Conservation (phyloP, 1,140 invertebrate species). For the Formica selysi region DNA sequence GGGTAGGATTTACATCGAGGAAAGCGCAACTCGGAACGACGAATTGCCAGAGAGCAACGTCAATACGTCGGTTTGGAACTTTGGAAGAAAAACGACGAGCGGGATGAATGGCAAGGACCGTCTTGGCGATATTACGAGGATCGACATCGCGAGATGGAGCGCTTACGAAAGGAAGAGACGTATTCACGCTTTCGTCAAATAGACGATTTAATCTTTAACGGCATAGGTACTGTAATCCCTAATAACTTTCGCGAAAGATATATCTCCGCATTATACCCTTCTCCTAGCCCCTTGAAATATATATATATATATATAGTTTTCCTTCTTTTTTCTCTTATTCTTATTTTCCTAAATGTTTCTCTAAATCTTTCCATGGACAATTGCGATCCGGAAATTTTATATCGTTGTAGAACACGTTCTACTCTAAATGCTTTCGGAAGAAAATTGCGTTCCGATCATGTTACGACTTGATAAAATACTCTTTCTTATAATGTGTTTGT, state of each 20-base stretch:
- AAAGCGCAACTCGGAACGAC: conserved; percentile 60
- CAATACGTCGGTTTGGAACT: conserved; percentile 62
- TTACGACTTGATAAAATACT: conserved; percentile 27
- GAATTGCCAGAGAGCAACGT: conserved; percentile 46
- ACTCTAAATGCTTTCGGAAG: conserved; percentile 33
- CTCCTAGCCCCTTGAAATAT: too few species aligned
- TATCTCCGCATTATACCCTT: not conserved
- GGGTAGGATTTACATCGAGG: conserved; percentile 33
- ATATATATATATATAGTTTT: not conserved
- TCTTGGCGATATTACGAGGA: conserved; percentile 38
- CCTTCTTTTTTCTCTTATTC: not conserved
- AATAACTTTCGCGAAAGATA: conserved; percentile 27
- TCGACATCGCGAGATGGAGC: conserved; percentile 16
- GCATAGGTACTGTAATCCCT: not conserved
- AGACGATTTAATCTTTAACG: conserved; percentile 40
- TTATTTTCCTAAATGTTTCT: conserved; percentile 23
- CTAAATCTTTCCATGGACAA: not conserved
- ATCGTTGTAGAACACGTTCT: conserved; percentile 14
- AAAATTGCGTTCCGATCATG: conserved; percentile 43
- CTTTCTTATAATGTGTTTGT: not conserved
- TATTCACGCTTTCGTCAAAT: conserved; percentile 43
- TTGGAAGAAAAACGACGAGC: conserved; percentile 37
- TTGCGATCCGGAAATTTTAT: conserved; percentile 26
- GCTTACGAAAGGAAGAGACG: not conserved
- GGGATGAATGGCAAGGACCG: conserved; percentile 24